These are phyloP conservation scores for Embidobia sp. DNA, from an alignment of 2,888 invertebrate species.

Conservation along the genomic window DNA sequence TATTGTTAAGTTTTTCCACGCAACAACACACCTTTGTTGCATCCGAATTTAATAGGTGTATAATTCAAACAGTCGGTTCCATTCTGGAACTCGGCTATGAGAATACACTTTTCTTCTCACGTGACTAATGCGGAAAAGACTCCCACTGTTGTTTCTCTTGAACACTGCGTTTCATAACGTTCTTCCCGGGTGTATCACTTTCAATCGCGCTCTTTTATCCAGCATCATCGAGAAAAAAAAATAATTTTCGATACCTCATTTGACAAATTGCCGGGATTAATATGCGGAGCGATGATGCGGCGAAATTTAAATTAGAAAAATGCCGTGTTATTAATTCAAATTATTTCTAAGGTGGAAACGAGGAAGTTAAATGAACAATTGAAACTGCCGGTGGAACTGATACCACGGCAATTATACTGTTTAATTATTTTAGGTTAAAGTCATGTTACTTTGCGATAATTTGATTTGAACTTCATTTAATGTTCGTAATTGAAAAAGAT, in stretches of 20 bases:
- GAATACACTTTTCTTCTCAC: slow-evolving; percentile 31
- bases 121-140: slow-evolving; percentile 30
- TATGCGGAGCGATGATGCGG: slow-evolving; percentile 15
- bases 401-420: not conserved
- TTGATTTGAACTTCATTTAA: too few relatives aligned
- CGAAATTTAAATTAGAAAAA: slow-evolving; percentile 19
- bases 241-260: slow-evolving; percentile 23
- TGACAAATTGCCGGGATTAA: slow-evolving; percentile 40
- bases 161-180: slow-evolving; percentile 34
- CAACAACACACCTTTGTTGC: slow-evolving; percentile 4
- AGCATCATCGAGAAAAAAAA: slow-evolving; percentile 6
- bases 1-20: not conserved
- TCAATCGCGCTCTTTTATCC: slow-evolving; percentile 24
- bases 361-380: not conserved
- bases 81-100: slow-evolving; percentile 19
- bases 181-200: slow-evolving; percentile 27
- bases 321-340: slow-evolving; percentile 7
- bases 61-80: slow-evolving; percentile 21
- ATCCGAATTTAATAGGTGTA: slow-evolving; percentile 28
- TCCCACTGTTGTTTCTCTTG: not conserved
- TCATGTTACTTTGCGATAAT: too few relatives aligned
- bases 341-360: not conserved
- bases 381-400: not conserved
- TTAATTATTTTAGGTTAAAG: too few relatives aligned
- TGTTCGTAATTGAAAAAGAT: too few relatives aligned